Conservation (phyloP, 1,140 invertebrate genomes). For the Lutraria rhynchaena region DNA sequence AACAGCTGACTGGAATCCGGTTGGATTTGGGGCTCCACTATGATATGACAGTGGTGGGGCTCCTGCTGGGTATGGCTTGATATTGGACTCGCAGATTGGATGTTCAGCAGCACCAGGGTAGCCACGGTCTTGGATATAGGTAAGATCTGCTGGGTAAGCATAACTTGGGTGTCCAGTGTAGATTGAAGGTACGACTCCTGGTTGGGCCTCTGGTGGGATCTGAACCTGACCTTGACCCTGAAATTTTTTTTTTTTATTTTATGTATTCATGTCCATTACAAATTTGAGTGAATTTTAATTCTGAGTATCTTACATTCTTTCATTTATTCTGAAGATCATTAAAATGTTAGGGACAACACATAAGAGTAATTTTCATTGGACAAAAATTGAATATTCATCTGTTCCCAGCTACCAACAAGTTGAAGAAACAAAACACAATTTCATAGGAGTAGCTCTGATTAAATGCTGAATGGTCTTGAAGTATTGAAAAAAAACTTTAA, state of each 20-base stretch:
- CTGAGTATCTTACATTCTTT: background rate
- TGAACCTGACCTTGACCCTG: slow-evolving; percentile 78
- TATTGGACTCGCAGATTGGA: slow-evolving; percentile 57
- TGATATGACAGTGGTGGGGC: slow-evolving; percentile 76
- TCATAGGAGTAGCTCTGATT: too few species aligned
- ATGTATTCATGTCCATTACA: background rate
- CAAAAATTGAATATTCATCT: too few species aligned
- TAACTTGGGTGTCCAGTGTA: slow-evolving; percentile 81
- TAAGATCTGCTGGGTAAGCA: slow-evolving; percentile 77
- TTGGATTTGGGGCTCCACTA: slow-evolving; percentile 75
- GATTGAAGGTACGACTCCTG: slow-evolving; percentile 76
- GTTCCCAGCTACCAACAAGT: too few species aligned
- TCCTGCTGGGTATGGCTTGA: slow-evolving; percentile 73
- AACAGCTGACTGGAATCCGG: slow-evolving; percentile 68
- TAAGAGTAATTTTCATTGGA: too few species aligned
- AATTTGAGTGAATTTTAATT: background rate
- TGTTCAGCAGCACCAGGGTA: slow-evolving; percentile 75
- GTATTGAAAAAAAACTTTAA: too few species aligned
- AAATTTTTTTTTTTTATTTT: slow-evolving; percentile 21
- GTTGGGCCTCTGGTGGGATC: slow-evolving; percentile 74
- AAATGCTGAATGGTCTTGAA: too few species aligned
- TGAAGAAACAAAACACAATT: too few species aligned
- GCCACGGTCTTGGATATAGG: slow-evolving; percentile 75
- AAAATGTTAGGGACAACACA: too few species aligned
- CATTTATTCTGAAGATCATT: too few species aligned